phyloP scores from a whole-genome alignment of 2,888 invertebrate genomes.

The Chorisops tibialis region DNA sequence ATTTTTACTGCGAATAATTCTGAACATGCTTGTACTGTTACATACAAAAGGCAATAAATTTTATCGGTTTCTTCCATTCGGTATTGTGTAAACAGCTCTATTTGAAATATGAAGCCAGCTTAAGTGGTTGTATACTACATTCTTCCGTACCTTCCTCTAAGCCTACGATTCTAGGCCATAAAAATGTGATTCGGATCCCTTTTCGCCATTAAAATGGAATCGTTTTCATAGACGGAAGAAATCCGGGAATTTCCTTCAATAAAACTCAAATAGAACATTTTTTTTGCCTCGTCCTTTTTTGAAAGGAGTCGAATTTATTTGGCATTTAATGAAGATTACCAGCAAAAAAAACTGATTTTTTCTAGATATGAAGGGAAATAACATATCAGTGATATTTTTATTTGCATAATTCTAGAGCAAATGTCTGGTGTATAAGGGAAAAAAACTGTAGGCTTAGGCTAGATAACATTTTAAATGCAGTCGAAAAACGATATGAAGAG shows the following conservation, averaged over 20 bases:
- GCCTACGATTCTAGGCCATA: no score
- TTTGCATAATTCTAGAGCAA: no score
- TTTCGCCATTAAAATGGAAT: no score
- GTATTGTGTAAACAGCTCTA: constrained; percentile 12
- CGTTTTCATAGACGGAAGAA: constrained; percentile 23
- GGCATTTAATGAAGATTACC: constrained; percentile 23
- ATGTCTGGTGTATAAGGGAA: no score
- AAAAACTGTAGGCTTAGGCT: no score
- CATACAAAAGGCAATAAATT: constrained; percentile 13
- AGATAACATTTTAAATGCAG: no score
- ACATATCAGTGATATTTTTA: constrained; percentile 2
- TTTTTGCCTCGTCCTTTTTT: no score
- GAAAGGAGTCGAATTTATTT: constrained; percentile 13
- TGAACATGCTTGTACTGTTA: no score
- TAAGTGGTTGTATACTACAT: no score
- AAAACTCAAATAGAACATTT: constrained; percentile 21
- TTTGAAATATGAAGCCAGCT: constrained; percentile 14
- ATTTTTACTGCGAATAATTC: no score
- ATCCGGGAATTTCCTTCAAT: constrained; percentile 23
- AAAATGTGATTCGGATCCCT: constrained; percentile 1
- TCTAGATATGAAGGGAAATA: constrained; percentile 9
- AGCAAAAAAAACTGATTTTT: background rate
- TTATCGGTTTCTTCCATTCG: constrained; percentile 10
- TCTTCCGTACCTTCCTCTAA: no score
- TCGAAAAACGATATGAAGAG: no score